Percentiles rank a stretch among this genome's conserved stretches.
Conservation (phyloP, 2,888 invertebrate species). For the Pterobdella sp. region DNA sequence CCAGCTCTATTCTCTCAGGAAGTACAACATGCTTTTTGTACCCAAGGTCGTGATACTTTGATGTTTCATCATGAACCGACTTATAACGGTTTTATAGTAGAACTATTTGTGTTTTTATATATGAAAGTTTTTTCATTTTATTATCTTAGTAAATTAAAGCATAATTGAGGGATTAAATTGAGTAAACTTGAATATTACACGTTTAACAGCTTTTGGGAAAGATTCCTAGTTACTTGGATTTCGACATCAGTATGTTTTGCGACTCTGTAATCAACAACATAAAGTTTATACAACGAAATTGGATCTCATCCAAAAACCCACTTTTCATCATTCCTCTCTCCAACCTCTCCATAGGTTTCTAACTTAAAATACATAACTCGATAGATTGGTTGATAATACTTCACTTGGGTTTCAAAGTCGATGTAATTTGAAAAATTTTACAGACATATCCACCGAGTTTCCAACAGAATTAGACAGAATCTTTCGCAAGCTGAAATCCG, state of each 20-base stretch:
- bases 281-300: conserved; percentile 15
- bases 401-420: too few relatives aligned
- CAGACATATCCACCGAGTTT: conserved; percentile 5
- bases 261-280: conserved; percentile 18
- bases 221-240: conserved; percentile 19
- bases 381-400: too few relatives aligned
- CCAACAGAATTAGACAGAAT: conserved; percentile 24
- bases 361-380: too few relatives aligned
- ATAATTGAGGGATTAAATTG: too few relatives aligned
- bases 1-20: conserved; percentile 22
- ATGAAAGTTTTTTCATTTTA: too few relatives aligned
- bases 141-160: too few relatives aligned
- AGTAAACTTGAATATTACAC: too few relatives aligned
- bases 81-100: too few relatives aligned
- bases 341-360: neutral
- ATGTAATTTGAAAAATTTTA: too few relatives aligned
- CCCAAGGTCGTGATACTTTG: too few relatives aligned
- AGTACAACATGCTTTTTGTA: conserved; percentile 8
- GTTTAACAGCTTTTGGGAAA: conserved; percentile 20
- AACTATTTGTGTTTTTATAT: too few relatives aligned
- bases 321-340: conserved; percentile 22
- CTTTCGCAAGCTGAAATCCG: conserved; percentile 19
- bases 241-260: conserved; percentile 23
- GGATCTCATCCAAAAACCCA: conserved; percentile 17
- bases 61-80: too few relatives aligned